phyloP scores from a whole-genome alignment of 2,113 vertebrate species.

The Stictonetta naevosa region DNA sequence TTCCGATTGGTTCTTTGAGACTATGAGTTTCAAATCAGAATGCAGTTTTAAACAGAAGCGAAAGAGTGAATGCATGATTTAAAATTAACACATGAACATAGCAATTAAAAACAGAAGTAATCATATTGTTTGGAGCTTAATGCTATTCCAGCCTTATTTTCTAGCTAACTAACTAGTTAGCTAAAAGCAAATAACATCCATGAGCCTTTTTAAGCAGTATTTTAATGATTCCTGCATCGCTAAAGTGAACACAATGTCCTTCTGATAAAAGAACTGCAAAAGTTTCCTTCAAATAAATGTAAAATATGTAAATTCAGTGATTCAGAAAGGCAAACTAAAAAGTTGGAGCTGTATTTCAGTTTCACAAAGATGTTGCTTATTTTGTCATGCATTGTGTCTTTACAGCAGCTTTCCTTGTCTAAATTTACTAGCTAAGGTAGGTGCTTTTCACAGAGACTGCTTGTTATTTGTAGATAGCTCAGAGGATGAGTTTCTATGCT shows the following conservation, averaged over 20 bases:
- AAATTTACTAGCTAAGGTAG: not conserved
- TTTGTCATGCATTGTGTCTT: not conserved
- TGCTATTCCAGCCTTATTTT: not conserved
- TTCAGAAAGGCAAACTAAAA: constrained; percentile 21
- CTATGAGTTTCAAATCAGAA: constrained; percentile 11
- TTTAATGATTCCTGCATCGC: constrained; percentile 49
- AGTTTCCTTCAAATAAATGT: constrained; percentile 48
- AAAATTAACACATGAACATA: not conserved
- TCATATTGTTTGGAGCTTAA: not conserved
- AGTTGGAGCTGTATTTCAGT: not conserved
- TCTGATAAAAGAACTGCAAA: constrained; percentile 60
- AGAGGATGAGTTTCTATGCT: not conserved
- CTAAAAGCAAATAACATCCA: not conserved
- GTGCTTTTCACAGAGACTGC: not conserved
- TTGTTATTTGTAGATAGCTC: not conserved
- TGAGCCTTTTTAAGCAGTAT: constrained; percentile 12
- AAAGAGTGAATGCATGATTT: not conserved
- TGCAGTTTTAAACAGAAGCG: not conserved
- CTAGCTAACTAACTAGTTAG: not conserved
- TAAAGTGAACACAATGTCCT: constrained; percentile 34
- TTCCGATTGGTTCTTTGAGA: constrained; percentile 1
- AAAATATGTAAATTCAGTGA: constrained; percentile 54
- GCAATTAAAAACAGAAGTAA: not conserved
- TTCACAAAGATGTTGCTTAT: not conserved
- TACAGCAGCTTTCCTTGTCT: not conserved